Base-by-base conservation (phyloP, 2,888 invertebrate species). In the Orthosia gracilis region DNA sequence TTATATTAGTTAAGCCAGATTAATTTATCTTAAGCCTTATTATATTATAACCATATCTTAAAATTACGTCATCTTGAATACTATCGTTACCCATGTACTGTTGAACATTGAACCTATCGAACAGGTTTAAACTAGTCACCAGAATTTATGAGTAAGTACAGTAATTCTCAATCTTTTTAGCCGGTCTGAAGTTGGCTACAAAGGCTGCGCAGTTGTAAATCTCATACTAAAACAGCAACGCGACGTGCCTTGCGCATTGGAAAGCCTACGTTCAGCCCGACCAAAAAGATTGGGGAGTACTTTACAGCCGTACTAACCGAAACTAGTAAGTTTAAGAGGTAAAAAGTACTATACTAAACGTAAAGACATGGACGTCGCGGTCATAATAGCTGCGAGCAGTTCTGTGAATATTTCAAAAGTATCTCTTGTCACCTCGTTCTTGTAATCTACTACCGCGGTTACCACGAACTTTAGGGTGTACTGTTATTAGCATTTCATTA, bases 21-120 rank as follows among this genome's bases (percentile, higher is more conserved):
- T n/a, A 4, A 64, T 64, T 73, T 54, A 66, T 78, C 55, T 52
- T 62, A 73, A 73, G 65, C 50, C 47, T 18, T 54, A 54, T 63
- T 40, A 40, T 40, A 26, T 50, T 47, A 62, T 52, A 50, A 76
- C 3, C 40, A 40, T 68, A 55, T 69, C 50, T 23, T 4, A 11
- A n/a, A 47, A 4, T 49, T 13, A 47, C 4, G 26, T 26, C 17
- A 54, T 26, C 52, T 23, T 2, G 3, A 59, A 68, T n/a, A 13
- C 26, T 50, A 18, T 50, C 23, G 23, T 23, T 21, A 49, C 4
- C n/a, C 7, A 12, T 31, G 15, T 12, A 26, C 7, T 26, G n/a
- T 7, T 63, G 11, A n/a, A 57, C 12, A 50, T 55, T 71, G 50
- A 47, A 2, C 13, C 2, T 50, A 12, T 26, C 23, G n/a, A 9